Percentiles rank a stretch among this genome's conserved stretches.
Evolutionary conservation across 2,113 vertebrate species (phyloP).

Genomic region (Microcebus murinus): DNA sequence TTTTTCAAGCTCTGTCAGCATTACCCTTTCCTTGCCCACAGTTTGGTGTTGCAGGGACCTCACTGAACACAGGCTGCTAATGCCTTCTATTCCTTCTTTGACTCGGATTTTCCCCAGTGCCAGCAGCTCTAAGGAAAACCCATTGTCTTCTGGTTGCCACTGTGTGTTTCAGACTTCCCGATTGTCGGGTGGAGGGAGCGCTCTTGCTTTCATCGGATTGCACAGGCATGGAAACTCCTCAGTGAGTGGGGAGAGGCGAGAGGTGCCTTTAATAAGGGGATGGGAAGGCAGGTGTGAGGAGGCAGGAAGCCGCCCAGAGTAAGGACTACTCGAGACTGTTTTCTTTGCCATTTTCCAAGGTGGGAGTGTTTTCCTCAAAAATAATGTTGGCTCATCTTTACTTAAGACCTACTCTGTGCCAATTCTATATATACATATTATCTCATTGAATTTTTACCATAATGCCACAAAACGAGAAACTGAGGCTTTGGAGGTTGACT

Average conservation of each 20-base stretch:
- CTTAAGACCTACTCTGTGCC: not conserved
- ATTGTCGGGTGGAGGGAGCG: not conserved
- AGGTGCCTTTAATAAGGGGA: not conserved
- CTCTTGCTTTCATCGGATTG: not conserved
- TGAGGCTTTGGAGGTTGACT: not conserved
- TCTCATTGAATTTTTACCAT: not conserved
- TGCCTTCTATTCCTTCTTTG: not conserved
- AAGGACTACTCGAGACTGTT: not conserved
- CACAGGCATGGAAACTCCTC: not conserved
- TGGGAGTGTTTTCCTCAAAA: not conserved
- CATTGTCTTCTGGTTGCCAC: not conserved
- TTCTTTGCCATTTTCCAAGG: not conserved
- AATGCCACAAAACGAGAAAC: not conserved
- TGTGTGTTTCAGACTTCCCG: not conserved
- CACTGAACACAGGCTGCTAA: not conserved
- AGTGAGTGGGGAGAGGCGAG: not conserved
- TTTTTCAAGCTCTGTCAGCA: constrained; percentile 80
- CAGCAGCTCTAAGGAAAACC: constrained; percentile 9
- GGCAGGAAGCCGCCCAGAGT: not conserved
- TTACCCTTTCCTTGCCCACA: constrained; percentile 72
- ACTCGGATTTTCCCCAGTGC: not conserved
- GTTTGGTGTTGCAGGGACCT: constrained; percentile 75
- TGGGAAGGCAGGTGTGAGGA: not conserved
- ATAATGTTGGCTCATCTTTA: not conserved
- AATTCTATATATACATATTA: not conserved